Evolutionary conservation across 2,888 invertebrate genomes (phyloP).

Genomic region (Ennomos fuscantarius): DNA sequence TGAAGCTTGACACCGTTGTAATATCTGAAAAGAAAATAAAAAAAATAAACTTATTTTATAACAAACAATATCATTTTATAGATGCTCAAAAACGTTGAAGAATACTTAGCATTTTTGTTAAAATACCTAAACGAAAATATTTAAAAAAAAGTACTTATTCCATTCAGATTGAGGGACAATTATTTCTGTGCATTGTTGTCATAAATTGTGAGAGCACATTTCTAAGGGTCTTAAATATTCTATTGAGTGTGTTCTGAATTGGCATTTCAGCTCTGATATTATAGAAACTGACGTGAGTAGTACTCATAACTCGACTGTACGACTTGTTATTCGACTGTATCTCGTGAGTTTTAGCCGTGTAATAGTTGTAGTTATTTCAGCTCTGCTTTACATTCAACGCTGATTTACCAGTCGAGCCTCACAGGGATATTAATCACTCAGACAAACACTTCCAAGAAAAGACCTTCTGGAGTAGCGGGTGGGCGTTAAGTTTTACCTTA

Average conservation of each 20-base stretch:
- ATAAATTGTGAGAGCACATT: neutral
- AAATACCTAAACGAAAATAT: no score
- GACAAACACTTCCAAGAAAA: conserved; percentile 46
- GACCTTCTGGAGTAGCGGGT: conserved; percentile 34
- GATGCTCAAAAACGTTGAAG: no score
- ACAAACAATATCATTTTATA: no score
- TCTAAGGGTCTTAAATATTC: conserved; percentile 1
- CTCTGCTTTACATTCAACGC: conserved; percentile 40
- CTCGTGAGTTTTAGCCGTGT: no score
- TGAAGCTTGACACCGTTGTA: conserved; percentile 54
- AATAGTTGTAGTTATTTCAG: no score
- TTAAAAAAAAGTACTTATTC: no score
- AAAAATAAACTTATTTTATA: no score
- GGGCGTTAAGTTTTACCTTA: conserved; percentile 40
- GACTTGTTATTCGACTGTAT: no score
- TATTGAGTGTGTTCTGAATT: conserved; percentile 37
- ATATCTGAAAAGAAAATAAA: conserved; percentile 55
- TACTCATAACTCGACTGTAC: no score
- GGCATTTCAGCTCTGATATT: conserved; percentile 44
- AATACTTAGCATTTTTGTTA: no score
- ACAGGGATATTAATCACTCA: conserved; percentile 49
- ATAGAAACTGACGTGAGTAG: no score
- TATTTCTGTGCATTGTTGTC: neutral
- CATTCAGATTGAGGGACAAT: neutral
- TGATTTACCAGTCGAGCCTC: conserved; percentile 49